Evolutionary conservation across 2,797 vertebrate genomes (phyloP).

Genomic region (Masticophis lateralis): DNA sequence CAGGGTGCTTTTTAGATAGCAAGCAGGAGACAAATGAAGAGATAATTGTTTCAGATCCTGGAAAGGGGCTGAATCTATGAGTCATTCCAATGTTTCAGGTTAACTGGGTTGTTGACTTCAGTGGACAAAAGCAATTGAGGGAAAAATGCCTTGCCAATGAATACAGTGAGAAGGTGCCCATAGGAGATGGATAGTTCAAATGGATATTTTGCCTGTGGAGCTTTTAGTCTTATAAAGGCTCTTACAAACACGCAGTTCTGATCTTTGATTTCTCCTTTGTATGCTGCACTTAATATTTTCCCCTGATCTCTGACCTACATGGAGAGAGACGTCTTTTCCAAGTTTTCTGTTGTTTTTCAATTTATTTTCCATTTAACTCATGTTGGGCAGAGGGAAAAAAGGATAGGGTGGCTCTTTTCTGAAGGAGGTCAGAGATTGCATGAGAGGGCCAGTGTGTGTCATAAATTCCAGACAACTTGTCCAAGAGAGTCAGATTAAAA

Average conservation of each 20-base stretch:
- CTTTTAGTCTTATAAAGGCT: not conserved
- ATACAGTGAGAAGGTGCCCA: not conserved
- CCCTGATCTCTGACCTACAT: not conserved
- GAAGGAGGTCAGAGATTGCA: slow-evolving; percentile 1
- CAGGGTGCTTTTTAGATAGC: not conserved
- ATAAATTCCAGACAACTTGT: slow-evolving; percentile 30
- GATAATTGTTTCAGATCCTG: not conserved
- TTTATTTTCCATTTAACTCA: not conserved
- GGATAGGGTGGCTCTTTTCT: slow-evolving; percentile 15
- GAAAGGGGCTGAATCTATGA: not conserved
- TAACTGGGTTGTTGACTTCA: not conserved
- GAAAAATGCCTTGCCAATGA: not conserved
- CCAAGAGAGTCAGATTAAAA: not conserved
- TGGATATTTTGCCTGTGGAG: not conserved
- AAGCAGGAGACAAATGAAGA: not conserved
- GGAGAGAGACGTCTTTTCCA: not conserved
- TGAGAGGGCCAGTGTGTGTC: not conserved
- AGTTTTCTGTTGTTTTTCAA: not conserved
- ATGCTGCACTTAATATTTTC: not conserved
- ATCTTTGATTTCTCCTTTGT: not conserved
- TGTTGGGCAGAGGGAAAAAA: slow-evolving; percentile 19
- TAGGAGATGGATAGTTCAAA: not conserved
- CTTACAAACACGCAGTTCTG: not conserved
- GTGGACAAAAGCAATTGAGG: not conserved
- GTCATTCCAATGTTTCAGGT: not conserved